Evolutionary conservation across 2,113 vertebrate genomes (phyloP).

Genomic region (Tragulus kanchil): DNA sequence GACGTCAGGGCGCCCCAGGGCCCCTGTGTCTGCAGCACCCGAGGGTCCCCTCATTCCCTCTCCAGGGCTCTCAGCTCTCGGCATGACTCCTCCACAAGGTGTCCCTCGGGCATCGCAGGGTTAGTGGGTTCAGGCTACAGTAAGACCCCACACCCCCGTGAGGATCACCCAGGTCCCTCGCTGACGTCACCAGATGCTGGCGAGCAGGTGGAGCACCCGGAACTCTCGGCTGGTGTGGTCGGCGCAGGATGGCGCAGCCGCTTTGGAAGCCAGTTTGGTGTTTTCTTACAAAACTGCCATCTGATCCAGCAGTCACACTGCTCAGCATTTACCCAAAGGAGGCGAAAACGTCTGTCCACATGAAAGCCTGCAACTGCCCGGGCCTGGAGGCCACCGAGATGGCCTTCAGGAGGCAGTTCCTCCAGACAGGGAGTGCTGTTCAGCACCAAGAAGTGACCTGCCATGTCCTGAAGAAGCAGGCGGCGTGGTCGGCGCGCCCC

Average conservation of each 20-base stretch:
- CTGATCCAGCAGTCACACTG: background rate
- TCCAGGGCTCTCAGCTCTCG: background rate
- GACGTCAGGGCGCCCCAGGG: background rate
- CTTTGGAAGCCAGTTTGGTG: background rate
- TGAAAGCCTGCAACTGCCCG: rapidly evolving
- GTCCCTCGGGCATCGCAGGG: background rate
- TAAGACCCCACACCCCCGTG: rapidly evolving
- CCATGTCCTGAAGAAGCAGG: rapidly evolving
- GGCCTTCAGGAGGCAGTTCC: background rate
- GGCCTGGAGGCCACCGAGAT: background rate
- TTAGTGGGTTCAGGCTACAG: rapidly evolving
- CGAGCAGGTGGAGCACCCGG: rapidly evolving
- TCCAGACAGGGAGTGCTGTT: rapidly evolving
- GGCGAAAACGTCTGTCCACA: background rate
- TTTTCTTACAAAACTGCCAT: rapidly evolving
- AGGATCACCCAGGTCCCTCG: background rate
- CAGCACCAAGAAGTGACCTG: rapidly evolving
- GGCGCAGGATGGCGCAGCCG: rapidly evolving
- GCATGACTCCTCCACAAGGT: rapidly evolving
- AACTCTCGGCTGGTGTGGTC: background rate
- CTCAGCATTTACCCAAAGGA: background rate
- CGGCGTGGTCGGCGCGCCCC: rapidly evolving
- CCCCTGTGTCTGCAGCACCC: rapidly evolving
- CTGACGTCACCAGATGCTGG: rapidly evolving
- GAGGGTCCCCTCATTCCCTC: rapidly evolving